Evolutionary conservation across 2,797 vertebrate species (phyloP), one percentile per base, ranked within the genome.

Genomic region (Falco naumanni): DNA sequence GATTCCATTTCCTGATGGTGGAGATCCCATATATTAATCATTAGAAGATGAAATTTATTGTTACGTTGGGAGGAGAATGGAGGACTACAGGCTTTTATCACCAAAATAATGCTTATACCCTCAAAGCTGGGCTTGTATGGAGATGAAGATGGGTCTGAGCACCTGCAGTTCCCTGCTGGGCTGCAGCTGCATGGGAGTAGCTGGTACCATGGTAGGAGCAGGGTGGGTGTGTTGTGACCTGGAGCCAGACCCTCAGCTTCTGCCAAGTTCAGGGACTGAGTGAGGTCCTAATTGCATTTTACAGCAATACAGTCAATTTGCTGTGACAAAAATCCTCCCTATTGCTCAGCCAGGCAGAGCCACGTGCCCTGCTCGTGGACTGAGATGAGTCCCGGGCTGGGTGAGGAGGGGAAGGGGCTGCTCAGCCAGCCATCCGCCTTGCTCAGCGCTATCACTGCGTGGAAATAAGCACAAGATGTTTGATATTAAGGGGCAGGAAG

Each of bases 371-470:
- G 22, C 48, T 22, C 6, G 4, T 9, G 45, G 71, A 1, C 48
- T 3, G 33, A 21, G 25, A 11, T 4, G 54, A 5, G 22, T 51
- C 60, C 51, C 47, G 3, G 28, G 37, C 33, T 45, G 54, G 17
- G 33, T 33, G 81, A 18, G n/a, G 60, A 74, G 56, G 77, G 47
- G 37, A 50, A 34, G 39, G 59, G 59, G 60, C 34, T 61, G 41
- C 82, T 69, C 43, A 20, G 65, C 22, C 63, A 29, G 29, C 33
- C 4, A 1, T 7, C 56, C 1, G 0, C 34, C 61, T 48, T 4
- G 1, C 41, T 41, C 57, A 18, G 53, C 5, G 0, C 22, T 34
- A 1, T 16, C 45, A 1, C 47, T 31, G 29, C 16, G 0, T 16
- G 59, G 34, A 37, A 64, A 65, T 57, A 7, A 0, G 18, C 22